Evolutionary conservation across 2,888 invertebrate species (phyloP), one percentile per base, ranked within the genome.

Genomic region (Listrodromus nycthemerus): DNA sequence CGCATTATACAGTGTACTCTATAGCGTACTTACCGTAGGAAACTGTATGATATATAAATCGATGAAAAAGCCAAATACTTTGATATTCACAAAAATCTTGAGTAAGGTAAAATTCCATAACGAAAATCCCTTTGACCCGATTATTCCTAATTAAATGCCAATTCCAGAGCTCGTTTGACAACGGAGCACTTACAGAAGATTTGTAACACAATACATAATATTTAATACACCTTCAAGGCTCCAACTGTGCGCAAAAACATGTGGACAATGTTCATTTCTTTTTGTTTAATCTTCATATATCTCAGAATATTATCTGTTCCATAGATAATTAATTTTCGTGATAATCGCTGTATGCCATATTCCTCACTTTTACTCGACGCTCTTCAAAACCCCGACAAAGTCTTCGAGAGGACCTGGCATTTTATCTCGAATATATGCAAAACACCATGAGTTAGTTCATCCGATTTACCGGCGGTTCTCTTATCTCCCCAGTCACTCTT

Each of bases 61-160:
- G 61, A 77, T 55, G 61, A 67, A 73, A 52, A 69, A 77, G 67
- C 41, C 52, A 74, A 69, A 69, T 55, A 74, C 74, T 82, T 79
- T 63, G 65, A 69, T 78, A 85, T 84, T 86, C 74, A 66, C 66
- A 70, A 69, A 82, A 85, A 85, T 84, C 71, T 74, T 81, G 84
- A 86, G 76, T 86, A 77, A 85, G 80, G 75, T 71, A 84, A 86
- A 65, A 65, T 70, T 50, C 73, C 78, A 67, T 80, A 82, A 55
- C 71, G 81, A 55, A 75, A 82, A 82, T 55, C 75, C 75, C 83
- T 83, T 67, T 71, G 69, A 74, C n/a, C 45, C 21, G 21, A 67
- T 75, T 45, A 24, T 70, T 73, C 55, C 82, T 76, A 71, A 82
- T 80, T 76, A 85, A 77, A 75, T 66, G 13, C 0, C 21, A 45